Base-by-base conservation (phyloP, 2,113 vertebrate genomes). In the Actenoides hombroni region DNA sequence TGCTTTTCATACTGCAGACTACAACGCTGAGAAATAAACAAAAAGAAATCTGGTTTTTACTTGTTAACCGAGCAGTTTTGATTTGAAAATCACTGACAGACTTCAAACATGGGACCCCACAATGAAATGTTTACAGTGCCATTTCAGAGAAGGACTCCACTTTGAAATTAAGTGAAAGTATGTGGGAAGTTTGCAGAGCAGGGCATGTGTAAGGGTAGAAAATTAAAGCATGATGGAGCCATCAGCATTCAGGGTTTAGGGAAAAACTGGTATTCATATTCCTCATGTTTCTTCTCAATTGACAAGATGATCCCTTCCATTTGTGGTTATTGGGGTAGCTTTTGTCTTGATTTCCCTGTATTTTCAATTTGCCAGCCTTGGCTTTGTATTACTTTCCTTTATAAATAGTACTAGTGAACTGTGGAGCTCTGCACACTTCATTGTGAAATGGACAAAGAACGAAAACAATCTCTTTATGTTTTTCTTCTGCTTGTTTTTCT, bases 81-180 rank as follows among this genome's bases (percentile, higher is more conserved):
- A 82, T 94, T 95, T 92, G 83, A 91, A 97, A 95, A 95, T 96
- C 83, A 65, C 77, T 91, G 95, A 74, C 94, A 96, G 92, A 92
- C 67, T 1, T 87, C 83, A 94, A 95, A 89, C 44, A 24, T 39
- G 70, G 31, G 86, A 95, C 81, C 94, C 69, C 91, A 91, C 94
- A 83, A 87, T 87, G 92, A 95, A 95, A 94, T 94, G 92, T 95
- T 96, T 95, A 94, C 70, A 92, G 83, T 89, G 70, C 33, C 42
- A 26, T 94, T 94, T 95, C 77, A 85, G 92, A 95, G 69, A 89
- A 78, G 80, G 77, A 80, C 78, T 94, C 84, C 81, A 56, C 92
- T 95, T 94, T 84, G 86, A 97, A 92, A 93, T 65, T 60, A 77
- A 96, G 71, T 95, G 80, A 86, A 97, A 95, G 64, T 92, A 83